Percentiles rank a stretch among this genome's conserved stretches.
These are phyloP conservation scores for Cynopterus brachyotis DNA, from an alignment of 2,113 vertebrate genomes.

Conservation along the genomic window DNA sequence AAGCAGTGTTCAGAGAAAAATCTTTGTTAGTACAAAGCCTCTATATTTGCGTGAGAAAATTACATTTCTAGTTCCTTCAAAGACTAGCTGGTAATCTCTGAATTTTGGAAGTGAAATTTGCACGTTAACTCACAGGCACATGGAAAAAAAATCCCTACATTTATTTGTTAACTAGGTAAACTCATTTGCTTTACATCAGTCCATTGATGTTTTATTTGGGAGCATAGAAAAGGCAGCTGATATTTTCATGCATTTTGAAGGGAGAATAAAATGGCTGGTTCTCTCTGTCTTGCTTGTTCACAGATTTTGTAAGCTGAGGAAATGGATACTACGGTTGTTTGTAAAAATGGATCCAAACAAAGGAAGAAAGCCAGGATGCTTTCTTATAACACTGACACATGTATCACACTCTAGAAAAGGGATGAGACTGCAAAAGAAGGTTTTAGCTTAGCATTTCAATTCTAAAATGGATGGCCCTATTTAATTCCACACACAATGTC, in stretches of 20 bases:
- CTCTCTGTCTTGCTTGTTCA: neutral
- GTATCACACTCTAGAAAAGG: constrained; percentile 62
- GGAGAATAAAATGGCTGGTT: constrained; percentile 77
- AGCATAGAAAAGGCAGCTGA: constrained; percentile 56
- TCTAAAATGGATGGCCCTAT: constrained; percentile 75
- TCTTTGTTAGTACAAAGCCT: constrained; percentile 84
- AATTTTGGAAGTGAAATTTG: constrained; percentile 36
- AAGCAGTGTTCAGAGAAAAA: constrained; percentile 81
- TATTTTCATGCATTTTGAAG: constrained; percentile 76
- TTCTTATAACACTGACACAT: constrained; percentile 65
- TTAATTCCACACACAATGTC: constrained; percentile 69
- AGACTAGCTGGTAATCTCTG: constrained; percentile 60
- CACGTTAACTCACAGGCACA: neutral
- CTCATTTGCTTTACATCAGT: constrained; percentile 65
- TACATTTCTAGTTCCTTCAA: constrained; percentile 75
- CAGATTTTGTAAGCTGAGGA: constrained; percentile 65
- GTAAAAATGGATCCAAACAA: constrained; percentile 79
- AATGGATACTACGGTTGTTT: constrained; percentile 75
- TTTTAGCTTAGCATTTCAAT: constrained; percentile 81
- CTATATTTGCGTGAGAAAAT: constrained; percentile 75
- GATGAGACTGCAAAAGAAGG: constrained; percentile 68
- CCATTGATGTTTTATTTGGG: constrained; percentile 43
- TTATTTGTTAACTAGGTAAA: constrained; percentile 66
- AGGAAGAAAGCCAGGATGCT: constrained; percentile 74
- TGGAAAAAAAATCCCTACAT: neutral